These are phyloP conservation scores for Takifugu rubripes DNA, from an alignment of 2,797 vertebrate species.

Conservation along the genomic window DNA sequence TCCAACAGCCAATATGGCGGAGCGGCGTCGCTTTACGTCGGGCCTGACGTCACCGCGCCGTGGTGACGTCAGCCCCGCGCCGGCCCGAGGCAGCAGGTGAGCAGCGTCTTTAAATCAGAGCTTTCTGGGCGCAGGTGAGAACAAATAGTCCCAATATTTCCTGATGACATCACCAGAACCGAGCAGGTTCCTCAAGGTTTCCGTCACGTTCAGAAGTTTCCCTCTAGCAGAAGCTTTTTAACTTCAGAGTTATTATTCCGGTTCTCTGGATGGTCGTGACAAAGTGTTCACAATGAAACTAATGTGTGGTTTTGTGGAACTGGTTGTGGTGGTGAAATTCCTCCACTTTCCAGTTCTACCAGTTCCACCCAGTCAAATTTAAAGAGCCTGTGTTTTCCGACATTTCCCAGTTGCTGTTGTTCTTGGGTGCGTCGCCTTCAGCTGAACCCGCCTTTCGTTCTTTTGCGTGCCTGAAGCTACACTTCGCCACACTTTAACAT, in stretches of 20 bases:
- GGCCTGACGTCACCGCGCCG: slow-evolving; percentile 22
- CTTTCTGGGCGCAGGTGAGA: not conserved
- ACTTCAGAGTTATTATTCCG: too few species aligned
- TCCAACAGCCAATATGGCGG: slow-evolving; percentile 40
- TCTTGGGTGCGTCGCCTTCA: not conserved
- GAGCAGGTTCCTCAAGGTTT: too few species aligned
- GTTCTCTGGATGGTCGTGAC: too few species aligned
- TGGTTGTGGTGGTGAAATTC: slow-evolving; percentile 40
- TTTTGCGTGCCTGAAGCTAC: not conserved
- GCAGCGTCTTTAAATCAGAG: not conserved
- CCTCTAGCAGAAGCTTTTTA: too few species aligned
- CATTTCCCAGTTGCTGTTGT: slow-evolving; percentile 28
- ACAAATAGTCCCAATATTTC: not conserved
- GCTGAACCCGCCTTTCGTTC: not conserved
- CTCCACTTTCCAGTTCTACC: slow-evolving; percentile 64
- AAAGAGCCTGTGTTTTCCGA: slow-evolving; percentile 43
- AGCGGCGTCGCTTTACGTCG: slow-evolving; percentile 24
- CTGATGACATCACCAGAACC: not conserved
- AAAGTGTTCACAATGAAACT: not conserved
- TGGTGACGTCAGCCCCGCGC: not conserved
- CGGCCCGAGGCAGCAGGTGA: not conserved
- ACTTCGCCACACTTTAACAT: not conserved
- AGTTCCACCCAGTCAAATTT: slow-evolving; percentile 53
- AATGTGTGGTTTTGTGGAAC: not conserved
- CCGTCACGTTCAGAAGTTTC: too few species aligned